Evolutionary conservation across 2,888 invertebrate species (phyloP), one percentile per base, ranked within the genome.

Genomic region (Nemotelus nigrinus): DNA sequence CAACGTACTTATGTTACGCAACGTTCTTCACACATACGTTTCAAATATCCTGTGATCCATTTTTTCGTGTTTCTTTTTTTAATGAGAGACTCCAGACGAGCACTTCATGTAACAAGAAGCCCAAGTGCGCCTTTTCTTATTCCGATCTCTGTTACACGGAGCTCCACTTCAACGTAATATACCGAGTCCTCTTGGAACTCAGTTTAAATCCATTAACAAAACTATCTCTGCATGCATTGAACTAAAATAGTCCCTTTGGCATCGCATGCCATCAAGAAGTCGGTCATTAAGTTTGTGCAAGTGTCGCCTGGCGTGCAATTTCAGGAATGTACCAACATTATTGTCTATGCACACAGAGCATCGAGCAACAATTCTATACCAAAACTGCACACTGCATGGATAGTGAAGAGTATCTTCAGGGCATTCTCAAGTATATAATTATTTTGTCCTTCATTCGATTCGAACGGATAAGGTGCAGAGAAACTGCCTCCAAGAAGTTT

Each of bases 371-470:
- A 25, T 25, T 25, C 25, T 25, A 25, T 25, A 25, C 25, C 25
- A 65, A 70, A 55, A 53, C 25, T 10, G 43, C 43, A 70, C 68
- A 48, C 70, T 50, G 3, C 25, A 39, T 41, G 25, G 25, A 41
- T 7, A 41, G 25, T 7, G 43, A 2, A 43, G 47, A 72, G 57
- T 25, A 3, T 47, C 68, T 47, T 68, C 8, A 41, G 63, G 70
- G 76, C 71, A 64, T 63, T 50, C 64, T 48, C 58, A 76, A 75
- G 76, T 48, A 64, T 68, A 78, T 78, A 78, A 78, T 78, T 78
- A 78, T 71, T 76, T 78, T 47, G 78, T 76, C 70, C 76, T 63
- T 55, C 43, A 55, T 41, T 53, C 50, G 70, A 44, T 43, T 53
- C 43, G 4, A 53, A 44, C 55, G 39, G 70, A 70, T 70, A 70